Base-by-base conservation (phyloP, 2,797 vertebrate genomes). In the Leptodactylus fallax region DNA sequence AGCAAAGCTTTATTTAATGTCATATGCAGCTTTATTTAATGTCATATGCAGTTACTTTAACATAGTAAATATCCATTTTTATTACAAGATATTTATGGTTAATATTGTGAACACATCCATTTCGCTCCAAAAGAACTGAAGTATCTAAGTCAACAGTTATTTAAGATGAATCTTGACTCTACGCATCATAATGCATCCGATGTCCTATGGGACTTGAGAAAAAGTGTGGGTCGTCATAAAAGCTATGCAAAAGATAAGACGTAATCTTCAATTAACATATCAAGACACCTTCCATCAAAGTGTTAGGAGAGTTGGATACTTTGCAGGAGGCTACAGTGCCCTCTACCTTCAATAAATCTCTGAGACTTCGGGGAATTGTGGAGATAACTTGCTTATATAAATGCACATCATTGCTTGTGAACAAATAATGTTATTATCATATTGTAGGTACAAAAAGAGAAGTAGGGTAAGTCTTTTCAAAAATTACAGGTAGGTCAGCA, bases 231-330 rank as follows among this genome's bases (percentile, higher is more conserved):
- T 85, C 63, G 78, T 21, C 78, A 88, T 88, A 61, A 88, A 81
- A 88, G 77, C 55, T 65, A 85, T 65, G 83, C 78, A 76, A 81
- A 81, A 85, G 87, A 88, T 79, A 58, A 27, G 16, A 76, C 76
- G 49, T 85, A 19, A 85, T 61, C 77, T 79, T 76, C 87, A 81
- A 88, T 80, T 51, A 85, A 81, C 60, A 72, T 81, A 81, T 85
- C 82, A 88, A 79, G 81, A 85, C 76, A 72, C 51, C 61, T 85
- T 85, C 65, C 63, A 85, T 88, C 82, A 88, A 88, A 88, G 87
- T 53, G 16, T 74, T 19, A 36, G 56, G 81, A 85, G 87, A 71
- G 36, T 76, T 80, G 76, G 76, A 49, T 72, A 80, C 81, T 88
- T 88, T 85, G 76, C 72, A 85, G 21, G 65, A 77, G 61, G 82